phyloP scores from a whole-genome alignment of 2,888 invertebrate genomes.

The Nemotelus nigrinus region DNA sequence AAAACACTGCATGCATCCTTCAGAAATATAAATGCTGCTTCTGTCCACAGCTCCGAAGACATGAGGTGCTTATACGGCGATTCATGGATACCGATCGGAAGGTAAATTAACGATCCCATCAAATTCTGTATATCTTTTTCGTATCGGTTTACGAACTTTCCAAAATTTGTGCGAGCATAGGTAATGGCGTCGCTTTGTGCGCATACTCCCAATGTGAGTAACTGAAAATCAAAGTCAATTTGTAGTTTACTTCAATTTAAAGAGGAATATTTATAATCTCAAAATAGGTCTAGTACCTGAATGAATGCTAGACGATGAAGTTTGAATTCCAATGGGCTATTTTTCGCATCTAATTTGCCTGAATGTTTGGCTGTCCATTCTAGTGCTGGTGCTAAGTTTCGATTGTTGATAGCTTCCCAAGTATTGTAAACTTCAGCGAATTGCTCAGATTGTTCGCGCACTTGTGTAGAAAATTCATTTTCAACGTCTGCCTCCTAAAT shows the following conservation, averaged over 20 bases:
- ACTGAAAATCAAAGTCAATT: slow-evolving; percentile 45
- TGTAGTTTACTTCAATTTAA: not conserved
- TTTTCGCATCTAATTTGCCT: slow-evolving; percentile 75
- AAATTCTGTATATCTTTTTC: slow-evolving; percentile 85
- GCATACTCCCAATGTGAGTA: slow-evolving; percentile 62
- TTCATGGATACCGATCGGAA: slow-evolving; percentile 79
- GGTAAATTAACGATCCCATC: slow-evolving; percentile 86
- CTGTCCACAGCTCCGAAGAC: slow-evolving; percentile 79
- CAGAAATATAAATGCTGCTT: slow-evolving; percentile 87
- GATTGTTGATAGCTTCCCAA: slow-evolving; percentile 82
- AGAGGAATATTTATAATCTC: slow-evolving; percentile 11
- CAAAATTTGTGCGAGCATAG: slow-evolving; percentile 87
- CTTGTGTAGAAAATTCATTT: slow-evolving; percentile 66
- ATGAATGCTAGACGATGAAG: slow-evolving; percentile 84
- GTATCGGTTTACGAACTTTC: slow-evolving; percentile 79
- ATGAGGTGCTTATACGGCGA: slow-evolving; percentile 83
- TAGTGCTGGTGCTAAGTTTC: slow-evolving; percentile 84
- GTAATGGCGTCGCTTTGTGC: slow-evolving; percentile 85
- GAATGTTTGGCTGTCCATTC: slow-evolving; percentile 86
- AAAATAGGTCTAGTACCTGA: slow-evolving; percentile 65
- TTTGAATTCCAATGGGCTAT: slow-evolving; percentile 81
- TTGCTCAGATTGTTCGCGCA: slow-evolving; percentile 71
- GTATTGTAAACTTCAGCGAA: slow-evolving; percentile 87
- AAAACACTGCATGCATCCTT: slow-evolving; percentile 91
- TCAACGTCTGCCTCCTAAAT: slow-evolving; percentile 76